These are phyloP conservation scores for Panzeria rudis DNA, from an alignment of 2,888 invertebrate species.

Conservation along the genomic window DNA sequence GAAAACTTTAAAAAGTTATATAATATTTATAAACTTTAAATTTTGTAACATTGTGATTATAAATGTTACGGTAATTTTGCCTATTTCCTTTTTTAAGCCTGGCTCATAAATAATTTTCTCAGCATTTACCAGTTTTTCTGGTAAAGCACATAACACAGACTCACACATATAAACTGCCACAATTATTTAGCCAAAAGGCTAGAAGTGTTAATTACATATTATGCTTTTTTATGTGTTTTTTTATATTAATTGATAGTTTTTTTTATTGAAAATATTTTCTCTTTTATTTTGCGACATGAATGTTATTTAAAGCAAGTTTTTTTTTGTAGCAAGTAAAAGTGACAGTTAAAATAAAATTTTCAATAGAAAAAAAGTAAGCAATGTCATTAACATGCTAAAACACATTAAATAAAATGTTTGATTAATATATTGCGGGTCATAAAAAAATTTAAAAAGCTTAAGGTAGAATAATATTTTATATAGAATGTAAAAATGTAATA, in stretches of 20 bases:
- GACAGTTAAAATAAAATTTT: not conserved
- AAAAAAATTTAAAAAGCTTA: too few relatives aligned
- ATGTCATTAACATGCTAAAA: constrained; percentile 7
- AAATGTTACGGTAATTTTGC: constrained; percentile 10
- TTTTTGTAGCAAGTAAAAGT: constrained; percentile 4
- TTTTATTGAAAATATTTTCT: constrained; percentile 17
- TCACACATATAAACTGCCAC: not conserved
- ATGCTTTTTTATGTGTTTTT: constrained; percentile 15
- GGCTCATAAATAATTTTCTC: constrained; percentile 18
- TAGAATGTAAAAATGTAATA: too few relatives aligned
- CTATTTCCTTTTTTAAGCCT: constrained; percentile 35
- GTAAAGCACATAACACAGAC: not conserved
- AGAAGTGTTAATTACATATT: constrained; percentile 30
- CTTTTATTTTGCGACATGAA: constrained; percentile 34
- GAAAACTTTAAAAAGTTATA: constrained; percentile 46
- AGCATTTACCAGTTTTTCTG: constrained; percentile 22
- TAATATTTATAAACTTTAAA: constrained; percentile 14
- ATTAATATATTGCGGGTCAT: too few relatives aligned
- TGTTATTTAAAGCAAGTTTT: constrained; percentile 21
- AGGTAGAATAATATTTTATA: too few relatives aligned
- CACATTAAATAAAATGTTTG: not conserved
- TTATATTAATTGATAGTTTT: constrained; percentile 17
- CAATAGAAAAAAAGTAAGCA: constrained; percentile 2
- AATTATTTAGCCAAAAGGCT: constrained; percentile 2
- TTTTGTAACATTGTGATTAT: constrained; percentile 23